Evolutionary conservation across 2,797 vertebrate species (phyloP).

Genomic region (Discoglossus pictus): DNA sequence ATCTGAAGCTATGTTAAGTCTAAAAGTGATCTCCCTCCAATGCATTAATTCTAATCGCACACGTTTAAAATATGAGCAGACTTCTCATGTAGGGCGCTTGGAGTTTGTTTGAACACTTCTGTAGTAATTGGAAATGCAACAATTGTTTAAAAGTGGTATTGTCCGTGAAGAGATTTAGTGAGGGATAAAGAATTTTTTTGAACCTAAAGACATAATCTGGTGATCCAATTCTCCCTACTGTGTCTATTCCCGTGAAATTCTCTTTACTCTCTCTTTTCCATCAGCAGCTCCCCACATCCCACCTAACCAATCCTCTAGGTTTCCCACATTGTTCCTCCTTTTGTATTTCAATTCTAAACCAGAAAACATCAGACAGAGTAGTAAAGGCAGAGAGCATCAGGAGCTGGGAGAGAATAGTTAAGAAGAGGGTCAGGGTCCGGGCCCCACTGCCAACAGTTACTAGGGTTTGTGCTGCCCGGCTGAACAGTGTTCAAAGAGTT

Average conservation of each 20-base stretch:
- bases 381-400: conserved; percentile 79
- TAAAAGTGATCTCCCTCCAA: conserved; percentile 54
- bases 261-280: conserved; percentile 70
- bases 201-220: conserved; percentile 80
- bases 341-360: conserved; percentile 83
- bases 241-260: conserved; percentile 78
- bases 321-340: conserved; percentile 77
- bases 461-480: conserved; percentile 78
- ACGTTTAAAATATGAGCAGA: conserved; percentile 75
- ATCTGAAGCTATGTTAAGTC: conserved; percentile 57
- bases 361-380: conserved; percentile 79
- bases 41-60: conserved; percentile 70
- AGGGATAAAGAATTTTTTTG: conserved; percentile 84
- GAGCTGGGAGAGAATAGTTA: conserved; percentile 75
- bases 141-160: conserved; percentile 82
- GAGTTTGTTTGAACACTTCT: conserved; percentile 76
- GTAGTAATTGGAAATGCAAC: conserved; percentile 82
- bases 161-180: conserved; percentile 81
- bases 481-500: conserved; percentile 97
- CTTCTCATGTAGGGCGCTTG: conserved; percentile 67
- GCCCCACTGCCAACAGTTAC: conserved; percentile 81
- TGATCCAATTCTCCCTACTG: conserved; percentile 81
- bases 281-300: conserved; percentile 72
- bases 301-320: conserved; percentile 80
- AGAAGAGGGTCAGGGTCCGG: conserved; percentile 78